These are phyloP conservation scores for Ornithoptera alexandrae DNA, from an alignment of 2,888 invertebrate species.

Conservation along the genomic window DNA sequence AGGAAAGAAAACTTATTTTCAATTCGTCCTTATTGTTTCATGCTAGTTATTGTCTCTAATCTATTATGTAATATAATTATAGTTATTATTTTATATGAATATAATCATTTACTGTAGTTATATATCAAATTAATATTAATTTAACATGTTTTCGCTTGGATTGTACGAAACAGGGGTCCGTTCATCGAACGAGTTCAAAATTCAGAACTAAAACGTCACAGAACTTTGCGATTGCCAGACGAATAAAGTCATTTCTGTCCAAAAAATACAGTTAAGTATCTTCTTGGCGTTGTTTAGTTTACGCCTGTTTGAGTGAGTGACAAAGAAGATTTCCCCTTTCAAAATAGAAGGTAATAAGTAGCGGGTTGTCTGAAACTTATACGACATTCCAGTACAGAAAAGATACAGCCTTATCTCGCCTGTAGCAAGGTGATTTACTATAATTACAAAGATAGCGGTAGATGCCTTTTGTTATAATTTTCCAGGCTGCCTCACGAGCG, in stretches of 20 bases:
- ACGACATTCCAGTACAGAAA: slow-evolving; percentile 58
- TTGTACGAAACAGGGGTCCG: slow-evolving; percentile 71
- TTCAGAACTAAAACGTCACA: slow-evolving; percentile 55
- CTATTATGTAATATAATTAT: too few species aligned
- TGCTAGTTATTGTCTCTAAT: too few species aligned
- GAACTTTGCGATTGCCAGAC: slow-evolving; percentile 39
- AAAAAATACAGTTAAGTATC: slow-evolving; percentile 48
- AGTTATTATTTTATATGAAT: too few species aligned
- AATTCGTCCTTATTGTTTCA: too few species aligned
- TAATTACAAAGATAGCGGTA: slow-evolving; percentile 81
- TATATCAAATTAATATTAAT: slow-evolving; percentile 23
- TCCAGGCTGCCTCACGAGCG: slow-evolving; percentile 74
- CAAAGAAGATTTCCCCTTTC: slow-evolving; percentile 43
- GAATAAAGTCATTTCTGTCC: slow-evolving; percentile 25
- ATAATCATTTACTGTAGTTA: too few species aligned
- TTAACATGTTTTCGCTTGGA: slow-evolving; percentile 59
- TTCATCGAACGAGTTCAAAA: slow-evolving; percentile 65
- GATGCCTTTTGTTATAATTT: slow-evolving; percentile 81
- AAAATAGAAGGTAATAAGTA: slow-evolving; percentile 59
- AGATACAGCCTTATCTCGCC: slow-evolving; percentile 73
- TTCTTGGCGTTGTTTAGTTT: slow-evolving; percentile 45
- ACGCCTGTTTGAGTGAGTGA: slow-evolving; percentile 44
- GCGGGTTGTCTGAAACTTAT: slow-evolving; percentile 48
- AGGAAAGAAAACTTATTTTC: too few species aligned
- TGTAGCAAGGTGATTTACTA: slow-evolving; percentile 80